Evolutionary conservation across 2,113 vertebrate species (phyloP).

Genomic region (Rhinolophus ferrumequinum): DNA sequence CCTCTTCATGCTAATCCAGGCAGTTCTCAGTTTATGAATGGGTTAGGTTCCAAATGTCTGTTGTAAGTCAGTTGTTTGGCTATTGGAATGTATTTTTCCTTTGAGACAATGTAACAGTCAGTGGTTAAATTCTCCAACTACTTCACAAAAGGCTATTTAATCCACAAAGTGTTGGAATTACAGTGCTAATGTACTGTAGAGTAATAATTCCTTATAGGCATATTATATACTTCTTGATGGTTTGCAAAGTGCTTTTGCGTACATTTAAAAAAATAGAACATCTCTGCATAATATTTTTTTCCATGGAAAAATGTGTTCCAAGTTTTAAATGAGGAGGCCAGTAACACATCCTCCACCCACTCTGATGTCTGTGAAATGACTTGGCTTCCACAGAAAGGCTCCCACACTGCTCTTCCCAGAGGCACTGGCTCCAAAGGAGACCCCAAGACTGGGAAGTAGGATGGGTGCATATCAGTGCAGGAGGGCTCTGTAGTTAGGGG

Average conservation of each 20-base stretch:
- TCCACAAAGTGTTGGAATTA: slow-evolving; percentile 43
- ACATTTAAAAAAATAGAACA: not conserved
- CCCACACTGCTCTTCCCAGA: slow-evolving; percentile 14
- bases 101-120: slow-evolving; percentile 64
- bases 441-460: not conserved
- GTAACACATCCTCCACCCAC: slow-evolving; percentile 62
- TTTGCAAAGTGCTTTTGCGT: slow-evolving; percentile 68
- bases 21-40: slow-evolving; percentile 49
- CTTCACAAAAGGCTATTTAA: slow-evolving; percentile 68
- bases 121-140: slow-evolving; percentile 59
- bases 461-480: not conserved
- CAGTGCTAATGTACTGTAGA: slow-evolving; percentile 66
- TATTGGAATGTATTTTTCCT: slow-evolving; percentile 69
- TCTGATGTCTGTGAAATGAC: not conserved
- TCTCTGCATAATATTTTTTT: slow-evolving; percentile 60
- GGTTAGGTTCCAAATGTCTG: slow-evolving; percentile 63
- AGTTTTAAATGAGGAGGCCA: slow-evolving; percentile 57
- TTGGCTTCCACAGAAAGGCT: slow-evolving; percentile 24
- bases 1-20: slow-evolving; percentile 73
- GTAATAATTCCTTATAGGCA: slow-evolving; percentile 56
- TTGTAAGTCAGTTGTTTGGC: slow-evolving; percentile 66
- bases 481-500: not conserved
- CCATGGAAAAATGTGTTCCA: slow-evolving; percentile 67
- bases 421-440: not conserved
- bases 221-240: slow-evolving; percentile 54